Evolutionary conservation across 2,113 vertebrate genomes (phyloP), one percentile per base, ranked within the genome.

Genomic region (Rissa tridactyla): DNA sequence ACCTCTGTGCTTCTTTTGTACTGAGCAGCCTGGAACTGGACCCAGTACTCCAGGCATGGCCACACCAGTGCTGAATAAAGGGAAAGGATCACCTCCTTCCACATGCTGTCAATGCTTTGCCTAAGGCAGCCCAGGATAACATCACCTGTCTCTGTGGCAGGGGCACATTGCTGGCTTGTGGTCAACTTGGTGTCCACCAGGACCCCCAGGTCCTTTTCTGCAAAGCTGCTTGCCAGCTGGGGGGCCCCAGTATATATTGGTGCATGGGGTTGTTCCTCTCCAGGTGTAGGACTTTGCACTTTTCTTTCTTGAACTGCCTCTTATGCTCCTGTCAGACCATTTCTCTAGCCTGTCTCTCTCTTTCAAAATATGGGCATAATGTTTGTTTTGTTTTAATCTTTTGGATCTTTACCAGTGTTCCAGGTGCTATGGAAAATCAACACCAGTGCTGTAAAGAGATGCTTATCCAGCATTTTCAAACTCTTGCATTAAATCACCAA

Each of bases 81-180:
- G 19, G 17, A 7, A 70, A 87, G 29, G 16, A 47, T 34, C 6
- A 26, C 7, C 27, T 62, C 15, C 15, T 83, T 83, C 20, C 21
- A 40, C 23, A 4, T 83, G 42, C 34, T 86, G 34, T 5, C 6
- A 65, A 18, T 18, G 3, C 8, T 69, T 77, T 69, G 10, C 16
- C 21, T 58, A 38, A 68, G 10, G 13, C 19, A 71, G 25, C 22
- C 36, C 30, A 55, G 42, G 30, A 47, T n/a, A 40, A 8, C 26
- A 40, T 34, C 13, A 58, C 15, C 18, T 15, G 29, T 36, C 15
- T 54, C 44, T 40, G 30, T 5, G 2, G 9, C 17, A 71, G 58
- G 10, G 6, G 4, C 15, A 40, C 13, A 25, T 19, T 8, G 5
- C 0, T 0, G 26, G 30, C 5, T 76, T 5, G 7, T 15, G 10